Conservation (phyloP, 2,888 invertebrate species). For the Lordiphosa fenestrarum region DNA sequence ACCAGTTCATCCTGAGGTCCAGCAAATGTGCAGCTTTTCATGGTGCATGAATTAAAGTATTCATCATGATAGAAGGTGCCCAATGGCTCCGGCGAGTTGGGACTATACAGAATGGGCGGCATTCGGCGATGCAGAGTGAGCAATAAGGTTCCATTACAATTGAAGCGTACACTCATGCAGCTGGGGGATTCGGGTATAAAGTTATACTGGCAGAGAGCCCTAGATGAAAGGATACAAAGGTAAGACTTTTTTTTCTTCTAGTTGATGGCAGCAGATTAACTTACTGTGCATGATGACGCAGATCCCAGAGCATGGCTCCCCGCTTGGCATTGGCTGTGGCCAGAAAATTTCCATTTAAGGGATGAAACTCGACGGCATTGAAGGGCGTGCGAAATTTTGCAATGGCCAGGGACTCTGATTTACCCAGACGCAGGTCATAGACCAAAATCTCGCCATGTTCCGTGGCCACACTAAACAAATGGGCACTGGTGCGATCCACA, state of each 20-base stretch:
- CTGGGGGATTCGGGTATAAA: slow-evolving; percentile 85
- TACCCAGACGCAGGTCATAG: slow-evolving; percentile 87
- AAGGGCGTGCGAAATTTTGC: slow-evolving; percentile 88
- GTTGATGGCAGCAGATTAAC: neutral
- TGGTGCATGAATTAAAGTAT: slow-evolving; percentile 97
- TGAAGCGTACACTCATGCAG: slow-evolving; percentile 96
- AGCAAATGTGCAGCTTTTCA: slow-evolving; percentile 98
- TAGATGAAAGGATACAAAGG: slow-evolving; percentile 65
- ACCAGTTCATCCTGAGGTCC: slow-evolving; percentile 94
- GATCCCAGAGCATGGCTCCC: slow-evolving; percentile 94
- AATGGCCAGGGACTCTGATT: slow-evolving; percentile 72
- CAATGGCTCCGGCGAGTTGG: slow-evolving; percentile 85
- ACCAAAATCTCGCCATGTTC: slow-evolving; percentile 94
- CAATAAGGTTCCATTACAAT: slow-evolving; percentile 87
- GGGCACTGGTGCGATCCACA: slow-evolving; percentile 84
- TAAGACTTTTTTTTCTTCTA: too few relatives aligned
- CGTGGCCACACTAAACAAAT: slow-evolving; percentile 93
- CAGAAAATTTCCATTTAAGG: slow-evolving; percentile 88
- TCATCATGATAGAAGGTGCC: slow-evolving; percentile 95
- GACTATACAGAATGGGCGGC: slow-evolving; percentile 90
- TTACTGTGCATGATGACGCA: slow-evolving; percentile 90
- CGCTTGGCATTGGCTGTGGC: slow-evolving; percentile 95
- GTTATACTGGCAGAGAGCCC: slow-evolving; percentile 87
- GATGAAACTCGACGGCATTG: slow-evolving; percentile 97
- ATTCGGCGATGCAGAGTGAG: slow-evolving; percentile 91